Conservation (phyloP, 2,888 invertebrate genomes). For the Fissipunctia ypsillon region DNA sequence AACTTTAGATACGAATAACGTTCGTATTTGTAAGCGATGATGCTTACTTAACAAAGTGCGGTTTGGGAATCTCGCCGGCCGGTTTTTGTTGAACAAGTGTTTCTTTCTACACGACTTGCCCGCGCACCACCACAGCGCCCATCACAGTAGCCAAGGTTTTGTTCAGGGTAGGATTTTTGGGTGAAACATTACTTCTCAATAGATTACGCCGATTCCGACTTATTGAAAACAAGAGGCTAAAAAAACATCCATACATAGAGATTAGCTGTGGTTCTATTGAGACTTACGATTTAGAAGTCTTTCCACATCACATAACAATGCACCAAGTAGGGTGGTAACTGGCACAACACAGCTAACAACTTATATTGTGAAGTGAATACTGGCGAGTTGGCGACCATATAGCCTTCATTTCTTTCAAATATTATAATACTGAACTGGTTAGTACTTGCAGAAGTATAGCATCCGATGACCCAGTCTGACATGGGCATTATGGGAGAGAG, state of each 20-base stretch:
- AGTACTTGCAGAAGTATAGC: not conserved
- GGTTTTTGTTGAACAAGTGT: not conserved
- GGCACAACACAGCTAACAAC: too few species aligned
- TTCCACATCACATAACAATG: not conserved
- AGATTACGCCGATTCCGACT: not conserved
- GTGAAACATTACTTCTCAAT: not conserved
- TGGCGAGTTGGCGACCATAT: too few species aligned
- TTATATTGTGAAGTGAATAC: too few species aligned
- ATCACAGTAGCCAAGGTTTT: not conserved
- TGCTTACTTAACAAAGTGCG: not conserved
- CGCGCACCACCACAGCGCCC: not conserved
- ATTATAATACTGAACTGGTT: not conserved
- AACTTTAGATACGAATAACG: not conserved
- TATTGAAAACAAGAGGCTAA: too few species aligned
- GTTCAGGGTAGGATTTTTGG: not conserved
- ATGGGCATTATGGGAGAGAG: not conserved
- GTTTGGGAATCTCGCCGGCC: not conserved
- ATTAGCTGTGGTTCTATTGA: not conserved
- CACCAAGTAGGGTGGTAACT: not conserved
- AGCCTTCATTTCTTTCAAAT: too few species aligned
- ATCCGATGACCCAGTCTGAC: not conserved
- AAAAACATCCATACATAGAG: too few species aligned
- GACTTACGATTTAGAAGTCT: not conserved
- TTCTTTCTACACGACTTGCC: not conserved
- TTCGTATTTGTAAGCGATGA: not conserved